Evolutionary conservation across 1,140 invertebrate species (phyloP).

Genomic region (Cepaea nemoralis): DNA sequence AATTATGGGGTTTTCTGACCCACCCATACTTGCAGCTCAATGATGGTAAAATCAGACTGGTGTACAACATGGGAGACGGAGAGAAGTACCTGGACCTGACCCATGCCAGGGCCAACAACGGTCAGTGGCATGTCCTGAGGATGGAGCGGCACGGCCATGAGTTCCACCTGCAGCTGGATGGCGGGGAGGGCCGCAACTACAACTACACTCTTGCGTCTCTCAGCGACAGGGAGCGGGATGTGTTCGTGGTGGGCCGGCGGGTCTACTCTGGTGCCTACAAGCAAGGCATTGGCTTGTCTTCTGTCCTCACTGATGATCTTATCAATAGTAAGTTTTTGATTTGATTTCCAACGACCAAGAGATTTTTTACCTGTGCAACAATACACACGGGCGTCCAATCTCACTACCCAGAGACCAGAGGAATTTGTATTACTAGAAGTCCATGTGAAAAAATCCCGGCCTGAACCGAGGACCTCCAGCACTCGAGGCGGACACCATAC

Average conservation of each 20-base stretch:
- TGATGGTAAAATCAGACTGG: slow-evolving; percentile 81
- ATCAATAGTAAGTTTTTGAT: slow-evolving; percentile 32
- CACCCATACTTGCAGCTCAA: slow-evolving; percentile 84
- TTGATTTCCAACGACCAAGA: no score
- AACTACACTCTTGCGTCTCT: slow-evolving; percentile 81
- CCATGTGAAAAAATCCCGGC: no score
- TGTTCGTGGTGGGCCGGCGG: slow-evolving; percentile 45
- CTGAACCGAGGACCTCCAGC: no score
- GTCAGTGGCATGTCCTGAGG: slow-evolving; percentile 96
- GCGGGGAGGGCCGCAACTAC: slow-evolving; percentile 92
- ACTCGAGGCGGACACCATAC: no score
- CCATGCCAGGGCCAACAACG: slow-evolving; percentile 91
- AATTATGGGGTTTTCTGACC: no score
- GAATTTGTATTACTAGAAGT: no score
- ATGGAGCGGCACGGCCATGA: slow-evolving; percentile 86
- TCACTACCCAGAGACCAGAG: no score
- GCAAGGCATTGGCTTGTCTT: slow-evolving; percentile 22
- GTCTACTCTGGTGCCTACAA: slow-evolving; percentile 36
- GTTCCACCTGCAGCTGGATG: slow-evolving; percentile 92
- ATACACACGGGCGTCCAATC: no score
- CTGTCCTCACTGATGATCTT: slow-evolving; percentile 32
- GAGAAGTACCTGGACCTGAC: slow-evolving; percentile 89
- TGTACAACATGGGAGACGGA: slow-evolving; percentile 90
- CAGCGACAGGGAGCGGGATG: slow-evolving; percentile 37
- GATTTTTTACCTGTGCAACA: no score